Evolutionary conservation across 2,797 vertebrate species (phyloP), one percentile per base, ranked within the genome.

Genomic region (Varecia variegata): DNA sequence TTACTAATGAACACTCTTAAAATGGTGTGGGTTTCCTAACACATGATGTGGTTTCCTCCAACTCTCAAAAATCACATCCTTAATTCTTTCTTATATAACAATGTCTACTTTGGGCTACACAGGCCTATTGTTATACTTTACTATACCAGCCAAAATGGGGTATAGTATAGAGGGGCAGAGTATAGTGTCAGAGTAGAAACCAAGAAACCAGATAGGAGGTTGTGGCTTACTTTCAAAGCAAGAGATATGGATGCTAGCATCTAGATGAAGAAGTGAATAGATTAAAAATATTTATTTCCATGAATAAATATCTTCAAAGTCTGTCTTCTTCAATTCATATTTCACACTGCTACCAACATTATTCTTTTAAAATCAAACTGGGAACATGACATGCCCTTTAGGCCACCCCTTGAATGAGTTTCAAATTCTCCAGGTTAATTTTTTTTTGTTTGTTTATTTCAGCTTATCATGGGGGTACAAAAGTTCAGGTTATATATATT

Each of bases 291-390:
- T 17, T 73, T 67, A 18, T 45, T 54, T 21, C 52, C 9, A 81
- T 74, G 11, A 54, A 10, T 32, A 58, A 82, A 17, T 17, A 35
- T 70, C 32, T 76, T 30, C 11, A 18, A 0, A 47, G 13, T 54
- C 30, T 30, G 7, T 45, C 56, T 80, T 79, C n/a, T 80, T 77
- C 12, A 21, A 17, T 43, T 54, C n/a, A 3, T 23, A 30, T 56
- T 94, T 86, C 54, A 60, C 52, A 11, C 17, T 50, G 52, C 80
- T 90, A 80, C n/a, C 35, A 93, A 47, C 7, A 54, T 84, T 54
- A 70, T 83, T 93, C 45, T 81, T 91, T 95, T 50, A 95, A 91
- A 95, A 58, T 11, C 35, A 93, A 77, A 67, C 14, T 70, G 54
- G 47, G 58, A 76, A 73, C 23, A n/a, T 89, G n/a, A 13, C 9